Evolutionary conservation across 2,113 vertebrate species (phyloP), one percentile per base, ranked within the genome.

Genomic region (Oceanodroma tethys): DNA sequence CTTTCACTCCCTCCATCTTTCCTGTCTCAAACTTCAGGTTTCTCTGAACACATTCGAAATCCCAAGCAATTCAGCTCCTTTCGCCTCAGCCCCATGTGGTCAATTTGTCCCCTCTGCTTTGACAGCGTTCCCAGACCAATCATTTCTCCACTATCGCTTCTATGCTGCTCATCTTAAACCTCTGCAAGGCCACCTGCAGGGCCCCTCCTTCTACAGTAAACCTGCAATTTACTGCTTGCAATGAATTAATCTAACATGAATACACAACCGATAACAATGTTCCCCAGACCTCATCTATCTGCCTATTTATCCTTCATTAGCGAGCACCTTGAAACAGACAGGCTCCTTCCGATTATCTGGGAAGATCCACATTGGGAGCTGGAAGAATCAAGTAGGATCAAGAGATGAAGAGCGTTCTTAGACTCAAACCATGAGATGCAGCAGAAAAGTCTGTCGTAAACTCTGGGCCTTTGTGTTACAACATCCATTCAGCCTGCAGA

Each of bases 401-500:
- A 81, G 22, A 22, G 7, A 29, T 3, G 13, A 93, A 67, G 29
- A 63, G 29, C 9, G 40, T 11, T 26, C 50, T 73, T 32, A 45
- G 52, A 59, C 7, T 86, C 81, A 89, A 94, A 73, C 7, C 14
- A 20, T 1, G 19, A 85, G 11, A 74, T 2, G 8, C 42, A 74
- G 11, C 42, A 34, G 38, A 38, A 76, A 13, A 19, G 45, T 2
- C 13, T 60, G 19, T 9, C 40, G 30, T 23, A 66, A 74, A 45
- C 3, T 1, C 20, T 16, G 20, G 13, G 81, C 34, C 17, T 38
- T 18, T 38, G 20, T 1, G 1, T 18, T 23, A 23, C 11, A 20
- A 25, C 71, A 27, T 4, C 14, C n/a, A 4, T 7, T 32, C 26
- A n/a, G 17, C 47, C 29, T 34, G 65, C 52, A 68, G 56, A 42